phyloP scores from a whole-genome alignment of 2,113 vertebrate species.

The Mastomys coucha region DNA sequence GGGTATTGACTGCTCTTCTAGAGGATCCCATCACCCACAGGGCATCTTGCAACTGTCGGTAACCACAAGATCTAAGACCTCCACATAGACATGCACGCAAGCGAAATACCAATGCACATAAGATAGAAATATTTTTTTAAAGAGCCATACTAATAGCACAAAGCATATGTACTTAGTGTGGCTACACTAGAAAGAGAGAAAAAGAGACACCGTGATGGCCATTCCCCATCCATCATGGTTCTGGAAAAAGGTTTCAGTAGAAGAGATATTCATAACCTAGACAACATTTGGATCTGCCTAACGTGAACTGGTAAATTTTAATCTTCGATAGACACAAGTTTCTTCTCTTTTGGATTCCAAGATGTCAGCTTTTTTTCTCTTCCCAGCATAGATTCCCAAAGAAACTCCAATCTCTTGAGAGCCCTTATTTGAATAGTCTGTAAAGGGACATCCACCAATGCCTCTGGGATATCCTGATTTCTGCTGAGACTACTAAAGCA shows the following conservation, averaged over 20 bases:
- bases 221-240: background rate
- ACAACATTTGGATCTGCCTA: no score
- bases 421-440: background rate
- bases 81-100: no score
- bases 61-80: no score
- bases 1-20: no score
- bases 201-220: background rate
- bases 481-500: background rate
- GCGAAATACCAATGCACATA: no score
- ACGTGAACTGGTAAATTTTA: background rate
- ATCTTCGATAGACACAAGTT: background rate
- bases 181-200: background rate
- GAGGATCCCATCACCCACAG: no score
- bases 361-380: background rate
- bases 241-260: no score
- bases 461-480: background rate
- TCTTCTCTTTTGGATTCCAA: background rate
- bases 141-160: background rate
- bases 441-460: background rate
- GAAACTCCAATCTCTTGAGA: background rate
- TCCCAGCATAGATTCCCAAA: background rate
- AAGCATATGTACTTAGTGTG: background rate
- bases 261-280: no score
- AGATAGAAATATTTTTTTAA: no score
- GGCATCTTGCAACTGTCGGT: no score